Base-by-base conservation (phyloP, 2,888 invertebrate species). In the Conomelus anceps region DNA sequence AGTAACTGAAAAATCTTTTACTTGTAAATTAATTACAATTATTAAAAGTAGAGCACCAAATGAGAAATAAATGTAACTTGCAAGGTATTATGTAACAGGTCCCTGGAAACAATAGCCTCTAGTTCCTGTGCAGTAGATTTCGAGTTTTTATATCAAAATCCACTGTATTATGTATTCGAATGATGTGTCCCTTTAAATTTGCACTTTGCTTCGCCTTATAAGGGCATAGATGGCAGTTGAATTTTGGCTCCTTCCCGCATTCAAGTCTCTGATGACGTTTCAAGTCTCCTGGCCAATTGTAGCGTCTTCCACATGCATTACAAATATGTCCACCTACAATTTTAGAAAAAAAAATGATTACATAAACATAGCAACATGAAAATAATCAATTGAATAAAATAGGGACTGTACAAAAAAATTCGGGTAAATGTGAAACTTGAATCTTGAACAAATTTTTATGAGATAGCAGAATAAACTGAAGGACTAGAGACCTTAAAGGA, bases 151-250 rank as follows among this genome's bases (percentile, higher is more conserved):
- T 26, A 26, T 26, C 26, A 26, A 26, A 11, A 26, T 26, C 26
- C 26, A 26, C 11, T 26, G 26, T 26, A 4, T 3, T 63, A 85
- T 91, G 90, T 26, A 90, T 91, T 3, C 88, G 85, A 17, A 88
- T 23, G 92, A 94, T 92, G 91, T 94, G 94, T 0, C 93, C 93
- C 92, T 93, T 93, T 88, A 94, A 91, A 11, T 93, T 93, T 88
- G 93, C 93, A 91, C 93, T 93, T 90, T 93, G 92, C 9, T 93
- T 93, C n/a, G 90, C 88, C 17, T 88, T 89, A 90, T 89, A 90
- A 7, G 89, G 20, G 41, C 91, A 91, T 84, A 90, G 89, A 9
- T 87, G 88, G 85, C 91, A 91, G 22, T 23, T 34, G 89, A 90
- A 90, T 63, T 89, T 86, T 3, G 90, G 89, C 11, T 89, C 90